Evolutionary conservation across 2,113 vertebrate genomes (phyloP), one percentile per base, ranked within the genome.

Genomic region (Boulengeromyrus knoepffleri): DNA sequence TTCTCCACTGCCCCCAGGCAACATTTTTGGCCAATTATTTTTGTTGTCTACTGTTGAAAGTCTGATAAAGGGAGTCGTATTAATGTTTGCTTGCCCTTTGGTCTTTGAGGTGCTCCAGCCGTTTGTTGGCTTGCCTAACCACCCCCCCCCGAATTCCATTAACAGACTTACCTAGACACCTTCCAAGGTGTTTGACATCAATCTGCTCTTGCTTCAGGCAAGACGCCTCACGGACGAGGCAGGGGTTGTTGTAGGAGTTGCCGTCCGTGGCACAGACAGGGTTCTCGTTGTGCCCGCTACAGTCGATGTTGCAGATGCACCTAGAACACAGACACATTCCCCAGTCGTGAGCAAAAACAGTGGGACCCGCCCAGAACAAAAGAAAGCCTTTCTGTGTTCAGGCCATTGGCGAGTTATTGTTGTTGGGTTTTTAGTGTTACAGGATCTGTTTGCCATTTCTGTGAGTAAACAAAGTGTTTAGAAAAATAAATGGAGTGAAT

Each of bases 281-380:
- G 94, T 99, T 99, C 91, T 98, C 97, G 62, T 98, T 99, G 95
- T 98, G 97, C n/a, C 98, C 97, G 58, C 97, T 99, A 96, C 98
- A 99, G 95, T 98, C 97, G 93, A 99, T 99, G 93, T 99, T 99
- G 93, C 98, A 99, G 0, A 99, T 98, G 95, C 98, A 99, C 95
- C 98, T 99, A 94, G 93, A n/a, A 5, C 50, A 36, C 31, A 53
- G 45, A 87, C 31, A 85, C 45, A 21, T 24, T 39, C 70, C 39
- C 4, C 80, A 21, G 50, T 62, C 19, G 13, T 39, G 42, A 15
- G 58, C 21, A 47, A 19, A 88, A 21, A 47, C 62, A 10, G 21
- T 13, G 21, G 21, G 8, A 5, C 39, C 17, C 24, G 12, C 46
- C 45, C 24, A 49, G 45, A 88, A 19, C 62, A 27, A 66, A 66